Conservation (phyloP, 2,888 invertebrate genomes). For the Eupithecia dodoneata region DNA sequence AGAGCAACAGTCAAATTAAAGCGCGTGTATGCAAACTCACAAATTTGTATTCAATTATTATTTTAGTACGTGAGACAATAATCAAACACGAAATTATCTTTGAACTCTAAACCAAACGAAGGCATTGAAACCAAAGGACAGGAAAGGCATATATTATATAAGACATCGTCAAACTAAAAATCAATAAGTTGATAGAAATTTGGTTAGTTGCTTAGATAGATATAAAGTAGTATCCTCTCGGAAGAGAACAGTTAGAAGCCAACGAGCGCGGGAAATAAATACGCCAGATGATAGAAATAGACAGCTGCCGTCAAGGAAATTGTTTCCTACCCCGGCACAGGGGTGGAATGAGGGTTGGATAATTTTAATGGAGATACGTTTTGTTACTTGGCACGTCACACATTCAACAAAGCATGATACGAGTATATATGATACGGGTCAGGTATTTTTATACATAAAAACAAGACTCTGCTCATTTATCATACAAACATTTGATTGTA, state of each 20-base stretch:
- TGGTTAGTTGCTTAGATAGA: background rate
- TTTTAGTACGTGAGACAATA: background rate
- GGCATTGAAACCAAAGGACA: background rate
- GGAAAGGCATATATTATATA: background rate
- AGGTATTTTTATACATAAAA: background rate
- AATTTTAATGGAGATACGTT: background rate
- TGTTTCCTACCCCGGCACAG: slow-evolving; percentile 39
- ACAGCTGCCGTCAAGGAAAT: slow-evolving; percentile 44
- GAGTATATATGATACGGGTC: background rate
- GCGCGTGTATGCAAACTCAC: background rate
- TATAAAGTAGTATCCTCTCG: slow-evolving; percentile 1
- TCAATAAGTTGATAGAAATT: background rate
- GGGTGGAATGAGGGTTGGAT: slow-evolving; percentile 14
- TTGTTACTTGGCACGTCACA: background rate
- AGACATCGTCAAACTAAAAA: background rate
- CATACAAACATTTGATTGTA: background rate
- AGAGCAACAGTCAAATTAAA: slow-evolving; percentile 11
- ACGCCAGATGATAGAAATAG: slow-evolving; percentile 42
- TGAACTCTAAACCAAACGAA: background rate
- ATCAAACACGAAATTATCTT: background rate
- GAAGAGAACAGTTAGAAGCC: slow-evolving; percentile 25
- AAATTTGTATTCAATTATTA: background rate
- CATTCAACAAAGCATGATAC: background rate
- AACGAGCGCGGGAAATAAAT: slow-evolving; percentile 40
- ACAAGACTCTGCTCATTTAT: background rate